Percentiles rank a stretch among this genome's conserved stretches.
These are phyloP conservation scores for Leptestheria dahalacensis DNA, from an alignment of 1,140 invertebrate genomes.

Conservation along the genomic window DNA sequence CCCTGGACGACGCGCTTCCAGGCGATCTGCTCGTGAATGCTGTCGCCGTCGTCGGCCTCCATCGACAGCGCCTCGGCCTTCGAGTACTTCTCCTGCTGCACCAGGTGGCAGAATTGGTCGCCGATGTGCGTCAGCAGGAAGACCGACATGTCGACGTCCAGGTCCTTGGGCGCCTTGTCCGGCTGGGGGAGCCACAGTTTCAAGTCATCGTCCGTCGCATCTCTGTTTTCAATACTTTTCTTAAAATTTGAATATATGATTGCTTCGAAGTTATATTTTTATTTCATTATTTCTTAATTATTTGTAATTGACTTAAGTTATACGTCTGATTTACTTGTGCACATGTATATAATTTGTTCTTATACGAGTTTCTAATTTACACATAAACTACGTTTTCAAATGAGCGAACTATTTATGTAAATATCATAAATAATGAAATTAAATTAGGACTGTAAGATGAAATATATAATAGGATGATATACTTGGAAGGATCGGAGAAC, in stretches of 20 bases:
- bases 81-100: slow-evolving; percentile 80
- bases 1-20: slow-evolving; percentile 93
- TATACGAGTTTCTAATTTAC: too few species aligned
- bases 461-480: slow-evolving; percentile 35
- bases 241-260: too few species aligned
- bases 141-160: slow-evolving; percentile 75
- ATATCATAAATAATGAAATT: too few species aligned
- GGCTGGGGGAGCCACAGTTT: slow-evolving; percentile 62
- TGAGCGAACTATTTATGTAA: too few species aligned
- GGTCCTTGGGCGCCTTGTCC: slow-evolving; percentile 44
- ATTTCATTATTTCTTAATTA: too few species aligned
- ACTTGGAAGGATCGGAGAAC: slow-evolving; percentile 78
- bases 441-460: background rate
- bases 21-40: slow-evolving; percentile 51
- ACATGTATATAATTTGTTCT: too few species aligned
- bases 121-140: slow-evolving; percentile 80
- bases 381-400: too few species aligned
- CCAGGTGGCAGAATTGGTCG: slow-evolving; percentile 88
- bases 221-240: slow-evolving; percentile 20
- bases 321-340: too few species aligned
- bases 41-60: slow-evolving; percentile 13
- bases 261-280: too few species aligned
- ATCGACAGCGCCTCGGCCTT: slow-evolving; percentile 31
- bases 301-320: too few species aligned
- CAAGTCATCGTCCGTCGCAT: slow-evolving; percentile 54